These are phyloP conservation scores for Drepana falcataria DNA, from an alignment of 2,888 invertebrate genomes.

Conservation along the genomic window DNA sequence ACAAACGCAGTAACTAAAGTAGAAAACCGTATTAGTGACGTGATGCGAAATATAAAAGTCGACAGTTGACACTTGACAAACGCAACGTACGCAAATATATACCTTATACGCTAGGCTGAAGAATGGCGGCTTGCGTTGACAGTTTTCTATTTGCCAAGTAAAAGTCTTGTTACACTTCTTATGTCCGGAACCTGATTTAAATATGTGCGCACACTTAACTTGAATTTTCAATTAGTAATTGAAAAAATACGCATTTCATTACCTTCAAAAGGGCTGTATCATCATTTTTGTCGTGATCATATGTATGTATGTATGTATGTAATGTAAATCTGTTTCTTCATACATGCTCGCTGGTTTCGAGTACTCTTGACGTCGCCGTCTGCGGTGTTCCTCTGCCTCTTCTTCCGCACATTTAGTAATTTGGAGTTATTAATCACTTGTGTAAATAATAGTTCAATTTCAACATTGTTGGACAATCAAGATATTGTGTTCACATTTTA, in stretches of 20 bases:
- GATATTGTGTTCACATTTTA: too few relatives aligned
- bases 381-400: too few relatives aligned
- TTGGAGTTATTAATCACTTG: too few relatives aligned
- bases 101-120: slow-evolving; percentile 18
- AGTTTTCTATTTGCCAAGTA: slow-evolving; percentile 58
- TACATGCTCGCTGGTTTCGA: too few relatives aligned
- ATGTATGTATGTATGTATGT: too few relatives aligned
- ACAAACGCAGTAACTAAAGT: slow-evolving; percentile 19
- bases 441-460: too few relatives aligned
- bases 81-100: slow-evolving; percentile 13
- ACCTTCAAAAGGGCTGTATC: too few relatives aligned
- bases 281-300: too few relatives aligned
- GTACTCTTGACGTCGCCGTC: too few relatives aligned
- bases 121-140: slow-evolving; percentile 13
- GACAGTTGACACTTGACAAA: slow-evolving; percentile 17
- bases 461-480: too few relatives aligned
- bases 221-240: not conserved
- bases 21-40: slow-evolving; percentile 44
- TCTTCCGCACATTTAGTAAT: too few relatives aligned
- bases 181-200: slow-evolving; percentile 14
- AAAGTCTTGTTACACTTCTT: slow-evolving; percentile 49
- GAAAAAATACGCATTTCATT: not conserved
- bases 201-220: slow-evolving; percentile 6
- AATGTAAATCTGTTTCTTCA: too few relatives aligned
- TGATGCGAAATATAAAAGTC: slow-evolving; percentile 54